Evolutionary conservation across 1,140 invertebrate genomes (phyloP).

Genomic region (Triops longicaudatus): DNA sequence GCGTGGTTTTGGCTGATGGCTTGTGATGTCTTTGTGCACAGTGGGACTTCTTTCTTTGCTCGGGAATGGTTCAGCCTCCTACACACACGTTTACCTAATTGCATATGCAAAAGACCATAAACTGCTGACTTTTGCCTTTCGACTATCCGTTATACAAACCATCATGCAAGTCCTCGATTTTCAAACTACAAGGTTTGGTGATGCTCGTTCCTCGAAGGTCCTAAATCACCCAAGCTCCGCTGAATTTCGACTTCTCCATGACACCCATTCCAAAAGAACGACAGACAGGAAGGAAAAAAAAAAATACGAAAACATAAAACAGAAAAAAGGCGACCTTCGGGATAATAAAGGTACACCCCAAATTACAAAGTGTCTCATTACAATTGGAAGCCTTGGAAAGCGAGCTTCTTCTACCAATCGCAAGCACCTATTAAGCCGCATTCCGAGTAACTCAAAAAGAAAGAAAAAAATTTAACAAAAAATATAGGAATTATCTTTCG

Average conservation of each 20-base stretch:
- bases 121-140: conserved; percentile 14
- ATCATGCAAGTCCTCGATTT: not conserved
- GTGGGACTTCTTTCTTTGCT: conserved; percentile 10
- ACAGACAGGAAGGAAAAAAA: not conserved
- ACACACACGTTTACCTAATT: conserved; percentile 4
- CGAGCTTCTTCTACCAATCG: too few relatives aligned
- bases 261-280: not conserved
- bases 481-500: too few relatives aligned
- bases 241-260: not conserved
- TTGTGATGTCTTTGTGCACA: conserved; percentile 8
- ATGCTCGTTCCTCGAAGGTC: not conserved
- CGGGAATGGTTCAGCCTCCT: conserved; percentile 9
- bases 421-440: too few relatives aligned
- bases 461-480: too few relatives aligned
- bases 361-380: too few relatives aligned
- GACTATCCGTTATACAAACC: conserved; percentile 15
- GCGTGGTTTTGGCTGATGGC: not conserved
- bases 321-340: too few relatives aligned
- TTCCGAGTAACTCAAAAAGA: too few relatives aligned
- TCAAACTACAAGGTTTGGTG: not conserved
- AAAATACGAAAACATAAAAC: not conserved
- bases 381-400: too few relatives aligned
- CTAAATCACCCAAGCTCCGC: not conserved
- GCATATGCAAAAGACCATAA: conserved; percentile 15
- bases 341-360: too few relatives aligned